phyloP scores from a whole-genome alignment of 2,113 vertebrate genomes.

The Cyprinodon tularosa region DNA sequence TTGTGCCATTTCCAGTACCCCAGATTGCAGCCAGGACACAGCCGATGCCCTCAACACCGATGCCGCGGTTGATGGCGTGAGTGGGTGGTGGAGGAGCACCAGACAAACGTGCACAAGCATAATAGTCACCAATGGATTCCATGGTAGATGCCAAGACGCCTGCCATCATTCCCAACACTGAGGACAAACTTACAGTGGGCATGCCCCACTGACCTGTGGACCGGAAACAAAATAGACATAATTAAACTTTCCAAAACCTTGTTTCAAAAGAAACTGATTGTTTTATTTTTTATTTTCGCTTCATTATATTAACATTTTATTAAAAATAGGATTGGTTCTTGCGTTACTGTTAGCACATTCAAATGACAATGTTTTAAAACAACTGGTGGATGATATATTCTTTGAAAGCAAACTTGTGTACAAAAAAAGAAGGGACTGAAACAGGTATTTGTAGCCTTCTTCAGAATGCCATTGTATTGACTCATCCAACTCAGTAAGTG shows the following conservation, averaged over 20 bases:
- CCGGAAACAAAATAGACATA: neutral
- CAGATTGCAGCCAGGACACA: constrained; percentile 81
- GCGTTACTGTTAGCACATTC: too few relatives aligned
- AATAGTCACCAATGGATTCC: constrained; percentile 85
- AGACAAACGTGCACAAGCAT: constrained; percentile 80
- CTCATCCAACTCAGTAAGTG: too few relatives aligned
- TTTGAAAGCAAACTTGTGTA: too few relatives aligned
- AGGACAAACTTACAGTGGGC: constrained; percentile 81
- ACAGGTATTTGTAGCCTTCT: too few relatives aligned
- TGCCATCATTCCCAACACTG: constrained; percentile 82
- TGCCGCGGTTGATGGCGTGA: constrained; percentile 82
- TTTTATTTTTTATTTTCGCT: too few relatives aligned
- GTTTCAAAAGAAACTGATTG: too few relatives aligned
- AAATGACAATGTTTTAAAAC: too few relatives aligned
- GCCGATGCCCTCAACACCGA: constrained; percentile 82
- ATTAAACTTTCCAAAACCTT: neutral
- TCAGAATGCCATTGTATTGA: too few relatives aligned
- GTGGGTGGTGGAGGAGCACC: constrained; percentile 82
- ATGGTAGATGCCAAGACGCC: constrained; percentile 82
- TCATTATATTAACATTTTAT: too few relatives aligned
- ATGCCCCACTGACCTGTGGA: constrained; percentile 81
- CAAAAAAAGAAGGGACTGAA: too few relatives aligned
- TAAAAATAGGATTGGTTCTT: too few relatives aligned
- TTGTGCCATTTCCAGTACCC: constrained; percentile 84
- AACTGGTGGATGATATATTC: too few relatives aligned